A percentile compares a stretch with the other conserved stretches of the same genome.
These are phyloP conservation scores for Scaptomyza caliginosa DNA, from an alignment of 2,888 invertebrate species.

Conservation along the genomic window DNA sequence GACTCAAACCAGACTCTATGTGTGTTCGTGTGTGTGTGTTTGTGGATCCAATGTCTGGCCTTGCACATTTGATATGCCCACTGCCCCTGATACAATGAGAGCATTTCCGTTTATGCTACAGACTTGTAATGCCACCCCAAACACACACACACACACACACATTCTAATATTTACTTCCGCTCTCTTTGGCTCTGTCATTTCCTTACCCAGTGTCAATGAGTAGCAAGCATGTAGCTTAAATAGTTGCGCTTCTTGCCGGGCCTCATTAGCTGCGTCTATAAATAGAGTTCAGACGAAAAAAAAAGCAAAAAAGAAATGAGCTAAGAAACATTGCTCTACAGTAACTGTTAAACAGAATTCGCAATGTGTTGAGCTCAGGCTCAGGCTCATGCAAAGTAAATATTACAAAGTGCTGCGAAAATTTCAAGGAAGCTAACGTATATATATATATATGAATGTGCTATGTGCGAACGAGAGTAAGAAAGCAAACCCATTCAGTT, in stretches of 20 bases:
- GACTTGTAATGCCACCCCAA: constrained; percentile 10
- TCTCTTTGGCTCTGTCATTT: constrained; percentile 37
- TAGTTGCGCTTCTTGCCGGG: constrained; percentile 23
- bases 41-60: constrained; percentile 9
- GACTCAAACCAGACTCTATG: background rate
- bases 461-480: background rate
- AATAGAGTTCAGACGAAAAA: constrained; percentile 29
- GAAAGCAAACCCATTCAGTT: constrained; percentile 39
- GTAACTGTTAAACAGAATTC: constrained; percentile 47
- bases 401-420: constrained; percentile 55
- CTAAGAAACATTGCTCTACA: background rate
- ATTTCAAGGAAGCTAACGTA: constrained; percentile 25
- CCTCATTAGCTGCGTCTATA: constrained; percentile 50
- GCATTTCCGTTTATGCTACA: constrained; percentile 45
- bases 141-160: constrained; percentile 5
- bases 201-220: constrained; percentile 9
- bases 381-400: constrained; percentile 52
- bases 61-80: constrained; percentile 41
- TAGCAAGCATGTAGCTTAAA: constrained; percentile 29
- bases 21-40: background rate
- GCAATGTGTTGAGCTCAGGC: constrained; percentile 43
- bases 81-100: constrained; percentile 27
- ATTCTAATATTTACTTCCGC: constrained; percentile 47
- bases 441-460: constrained; percentile 22
- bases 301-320: background rate